Evolutionary conservation across 1,140 invertebrate genomes (phyloP).

Genomic region (Armadillidium nasatum): DNA sequence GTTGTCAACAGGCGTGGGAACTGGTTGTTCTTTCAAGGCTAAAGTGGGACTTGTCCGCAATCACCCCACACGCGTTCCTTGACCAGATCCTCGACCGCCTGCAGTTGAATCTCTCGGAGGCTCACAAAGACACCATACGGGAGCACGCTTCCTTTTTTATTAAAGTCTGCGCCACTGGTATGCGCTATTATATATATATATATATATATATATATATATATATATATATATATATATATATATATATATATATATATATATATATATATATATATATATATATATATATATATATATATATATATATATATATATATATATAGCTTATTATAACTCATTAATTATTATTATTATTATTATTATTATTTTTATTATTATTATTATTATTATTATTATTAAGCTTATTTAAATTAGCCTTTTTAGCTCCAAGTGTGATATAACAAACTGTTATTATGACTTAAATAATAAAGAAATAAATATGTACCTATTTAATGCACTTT

Average conservation of each 20-base stretch:
- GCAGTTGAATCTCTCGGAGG: conserved; percentile 52
- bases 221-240: conserved; percentile 9
- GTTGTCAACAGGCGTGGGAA: conserved; percentile 47
- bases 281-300: background rate
- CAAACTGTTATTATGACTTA: too few relatives aligned
- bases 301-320: background rate
- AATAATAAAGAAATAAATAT: too few relatives aligned
- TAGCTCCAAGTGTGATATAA: too few relatives aligned
- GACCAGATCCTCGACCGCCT: conserved; percentile 63
- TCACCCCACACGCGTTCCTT: conserved; percentile 73
- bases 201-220: conserved; percentile 14
- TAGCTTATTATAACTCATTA: too few relatives aligned
- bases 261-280: conserved; percentile 8
- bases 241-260: conserved; percentile 12
- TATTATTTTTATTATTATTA: too few relatives aligned
- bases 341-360: too few relatives aligned
- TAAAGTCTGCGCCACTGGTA: conserved; percentile 9
- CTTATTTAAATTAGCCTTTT: too few relatives aligned
- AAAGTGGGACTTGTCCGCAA: conserved; percentile 73
- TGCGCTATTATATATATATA: background rate
- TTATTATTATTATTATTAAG: too few relatives aligned
- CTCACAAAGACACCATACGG: conserved; percentile 12
- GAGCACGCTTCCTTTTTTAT: background rate
- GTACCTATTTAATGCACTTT: too few relatives aligned
- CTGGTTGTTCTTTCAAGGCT: conserved; percentile 66